Percentiles rank a stretch among this genome's conserved stretches.
These are phyloP conservation scores for Torymus texanus DNA, from an alignment of 2,888 invertebrate species.

Conservation along the genomic window DNA sequence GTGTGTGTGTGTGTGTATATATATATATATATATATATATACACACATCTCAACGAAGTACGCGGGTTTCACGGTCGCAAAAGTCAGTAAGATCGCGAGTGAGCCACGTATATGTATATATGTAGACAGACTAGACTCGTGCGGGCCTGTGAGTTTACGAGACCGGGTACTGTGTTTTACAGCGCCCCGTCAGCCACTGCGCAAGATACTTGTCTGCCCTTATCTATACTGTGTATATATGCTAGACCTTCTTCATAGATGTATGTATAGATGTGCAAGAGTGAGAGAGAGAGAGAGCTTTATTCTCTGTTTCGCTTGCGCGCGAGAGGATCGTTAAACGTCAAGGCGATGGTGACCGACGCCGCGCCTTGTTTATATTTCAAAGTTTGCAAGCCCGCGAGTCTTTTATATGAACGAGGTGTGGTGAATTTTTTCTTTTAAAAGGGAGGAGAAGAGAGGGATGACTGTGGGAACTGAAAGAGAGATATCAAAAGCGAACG, in stretches of 20 bases:
- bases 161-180: conserved; percentile 37
- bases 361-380: conserved; percentile 46
- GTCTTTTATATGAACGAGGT: neutral
- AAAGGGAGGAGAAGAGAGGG: too few species aligned
- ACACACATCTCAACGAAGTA: neutral
- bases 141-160: conserved; percentile 22
- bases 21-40: too few species aligned
- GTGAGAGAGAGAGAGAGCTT: neutral
- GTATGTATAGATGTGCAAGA: neutral
- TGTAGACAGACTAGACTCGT: neutral
- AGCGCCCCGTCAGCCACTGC: conserved; percentile 32
- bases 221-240: too few species aligned
- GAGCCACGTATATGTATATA: conserved; percentile 28
- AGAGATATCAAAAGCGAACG: neutral
- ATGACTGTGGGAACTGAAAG: too few species aligned
- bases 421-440: too few species aligned
- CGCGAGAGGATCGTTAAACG: conserved; percentile 38
- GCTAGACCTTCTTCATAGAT: neutral
- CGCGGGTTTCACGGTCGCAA: conserved; percentile 30
- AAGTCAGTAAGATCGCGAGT: conserved; percentile 6
- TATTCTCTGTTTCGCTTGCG: conserved; percentile 15
- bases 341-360: conserved; percentile 14
- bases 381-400: conserved; percentile 4
- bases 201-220: too few species aligned
- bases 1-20: too few species aligned